Evolutionary conservation across 2,797 vertebrate species (phyloP), one percentile per base, ranked within the genome.

Genomic region (Typhlichthys subterraneus): DNA sequence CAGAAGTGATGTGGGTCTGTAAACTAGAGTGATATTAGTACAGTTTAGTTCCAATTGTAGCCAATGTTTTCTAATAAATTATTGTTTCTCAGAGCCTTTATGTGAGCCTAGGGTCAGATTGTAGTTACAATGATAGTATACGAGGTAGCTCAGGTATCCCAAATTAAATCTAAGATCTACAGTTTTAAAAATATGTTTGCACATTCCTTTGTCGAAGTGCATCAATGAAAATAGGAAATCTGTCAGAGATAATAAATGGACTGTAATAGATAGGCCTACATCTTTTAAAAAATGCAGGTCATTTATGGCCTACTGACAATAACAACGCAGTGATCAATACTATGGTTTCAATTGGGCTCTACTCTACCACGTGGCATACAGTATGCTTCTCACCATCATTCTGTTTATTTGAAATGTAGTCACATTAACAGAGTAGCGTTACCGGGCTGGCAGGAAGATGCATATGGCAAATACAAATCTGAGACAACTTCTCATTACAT

Each of bases 141-240:
- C 1, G 6, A 81, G 83, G 81, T 81, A 64, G 52, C 42, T 6
- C 71, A 89, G 82, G 88, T 89, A 87, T 88, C 59, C 65, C 78
- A 83, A 84, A 84, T 83, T 80, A 72, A 76, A 68, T 77, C 81
- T 69, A 23, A 23, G 23, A 82, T 90, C 81, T 76, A 72, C 72
- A 84, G 83, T 76, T 23, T 83, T 69, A 67, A 42, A 31, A 52
- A 57, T 9, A 46, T 31, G 8, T 51, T 6, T 3, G 11, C 45
- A 65, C 54, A 74, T 70, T 70, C 57, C 59, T 52, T 53, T 47
- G 23, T 65, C 53, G 17, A 64, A 62, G 53, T 51, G 46, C 17
- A 11, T 13, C 29, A 61, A 23, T 23, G 23, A 45, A 55, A 23
- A 29, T 7, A 13, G 42, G 31, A 65, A 59, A 71, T 66, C 63